Conservation (phyloP, 2,888 invertebrate species). For the Gnatocerus cornutus region DNA sequence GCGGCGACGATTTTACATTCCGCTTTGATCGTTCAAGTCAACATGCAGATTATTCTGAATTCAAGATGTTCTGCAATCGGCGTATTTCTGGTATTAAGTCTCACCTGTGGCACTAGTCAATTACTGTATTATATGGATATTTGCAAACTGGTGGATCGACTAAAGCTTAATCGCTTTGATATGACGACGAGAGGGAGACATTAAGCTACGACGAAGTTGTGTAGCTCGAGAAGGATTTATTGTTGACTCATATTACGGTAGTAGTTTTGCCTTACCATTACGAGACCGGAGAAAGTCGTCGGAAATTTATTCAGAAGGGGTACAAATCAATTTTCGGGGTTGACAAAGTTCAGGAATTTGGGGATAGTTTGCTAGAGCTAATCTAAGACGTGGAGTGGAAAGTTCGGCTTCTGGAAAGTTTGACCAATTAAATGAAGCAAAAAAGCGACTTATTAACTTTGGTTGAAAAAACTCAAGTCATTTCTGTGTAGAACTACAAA, state of each 20-base stretch:
- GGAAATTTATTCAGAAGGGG: not conserved
- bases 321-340: constrained; percentile 1
- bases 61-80: constrained; percentile 48
- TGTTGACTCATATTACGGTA: constrained; percentile 13
- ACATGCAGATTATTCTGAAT: constrained; percentile 54
- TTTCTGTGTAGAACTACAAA: too few relatives aligned
- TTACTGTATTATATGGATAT: constrained; percentile 46
- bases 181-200: constrained; percentile 7
- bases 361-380: constrained; percentile 1
- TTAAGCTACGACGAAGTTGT: constrained; percentile 1
- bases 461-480: too few relatives aligned
- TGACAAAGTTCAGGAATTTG: constrained; percentile 2
- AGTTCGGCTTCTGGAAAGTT: not conserved
- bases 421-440: not conserved
- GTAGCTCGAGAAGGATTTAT: constrained; percentile 10
- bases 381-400: not conserved
- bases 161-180: constrained; percentile 29
- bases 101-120: constrained; percentile 53
- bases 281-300: not conserved
- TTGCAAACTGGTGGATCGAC: constrained; percentile 27
- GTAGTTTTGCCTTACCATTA: constrained; percentile 2
- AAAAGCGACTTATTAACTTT: not conserved
- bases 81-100: constrained; percentile 47
- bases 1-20: constrained; percentile 56
- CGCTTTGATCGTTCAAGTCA: constrained; percentile 59